Base-by-base conservation (phyloP, 2,888 invertebrate genomes). In the Rhagophthalmus giganteus region DNA sequence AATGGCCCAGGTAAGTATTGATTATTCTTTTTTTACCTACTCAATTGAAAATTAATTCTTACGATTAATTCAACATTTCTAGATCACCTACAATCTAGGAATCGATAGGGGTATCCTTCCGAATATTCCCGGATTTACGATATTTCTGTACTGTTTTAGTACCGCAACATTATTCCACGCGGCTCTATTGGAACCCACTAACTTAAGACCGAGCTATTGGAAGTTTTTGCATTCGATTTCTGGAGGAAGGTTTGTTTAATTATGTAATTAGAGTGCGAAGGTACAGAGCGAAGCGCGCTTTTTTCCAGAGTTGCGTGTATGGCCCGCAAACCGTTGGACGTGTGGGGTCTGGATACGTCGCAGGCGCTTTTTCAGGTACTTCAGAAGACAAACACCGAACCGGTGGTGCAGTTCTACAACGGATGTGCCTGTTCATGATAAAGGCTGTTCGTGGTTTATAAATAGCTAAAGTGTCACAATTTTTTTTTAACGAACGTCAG, bases 141-240 rank as follows among this genome's bases (percentile, higher is more conserved):
- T 86, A 33, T 75, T 88, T 47, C 74, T 91, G 16, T 91, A 91
- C 70, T 83, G 88, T 56, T 76, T 88, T 53, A 87, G 88, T 58
- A 90, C 90, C 2, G 87, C 87, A 7, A 75, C 86, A 54, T 78
- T 90, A 25, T 89, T 90, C 70, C 89, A 90, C 73, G 84, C 84
- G 3, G 89, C 87, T 40, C 81, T 90, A 25, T 65, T 90, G 50
- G 92, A 93, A 70, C 89, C 91, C 0, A 85, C 85, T 49, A 86
- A 85, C 66, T 72, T 93, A 55, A 78, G 91, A 57, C 79, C 84
- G n/a, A 89, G 88, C 44, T 93, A 93, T 73, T 90, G 87, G 82
- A 87, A 85, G 68, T 92, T 92, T 72, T 76, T 93, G 28, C 80
- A 83, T 57, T 80, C 80, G 51, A 78, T 90, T 54, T 91, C 91